Evolutionary conservation across 2,888 invertebrate genomes (phyloP).

Genomic region (Zygogramma bicolorata): DNA sequence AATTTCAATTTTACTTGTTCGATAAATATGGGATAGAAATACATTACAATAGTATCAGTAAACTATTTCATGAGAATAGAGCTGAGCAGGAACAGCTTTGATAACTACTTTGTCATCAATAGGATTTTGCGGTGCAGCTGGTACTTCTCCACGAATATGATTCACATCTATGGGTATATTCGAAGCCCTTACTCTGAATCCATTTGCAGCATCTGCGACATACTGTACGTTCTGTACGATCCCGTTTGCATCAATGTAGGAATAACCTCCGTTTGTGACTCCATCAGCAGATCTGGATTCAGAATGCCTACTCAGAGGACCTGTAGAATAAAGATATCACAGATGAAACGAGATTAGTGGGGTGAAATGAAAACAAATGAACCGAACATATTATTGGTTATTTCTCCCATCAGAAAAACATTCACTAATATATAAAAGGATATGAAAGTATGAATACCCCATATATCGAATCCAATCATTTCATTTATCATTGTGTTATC

Average conservation of each 20-base stretch:
- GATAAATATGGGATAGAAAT: too few species aligned
- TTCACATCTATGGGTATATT: conserved; percentile 69
- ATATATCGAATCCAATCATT: too few species aligned
- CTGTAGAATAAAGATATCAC: conserved; percentile 12
- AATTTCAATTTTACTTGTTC: too few species aligned
- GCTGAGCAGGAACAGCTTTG: conserved; percentile 31
- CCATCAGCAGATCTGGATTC: conserved; percentile 74
- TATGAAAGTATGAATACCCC: too few species aligned
- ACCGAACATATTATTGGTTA: too few species aligned
- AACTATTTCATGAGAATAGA: conserved; percentile 46
- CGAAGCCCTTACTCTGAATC: conserved; percentile 76
- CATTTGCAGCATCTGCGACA: conserved; percentile 73
- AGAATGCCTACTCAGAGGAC: conserved; percentile 74
- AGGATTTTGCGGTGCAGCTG: conserved; percentile 24
- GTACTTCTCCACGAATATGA: conserved; percentile 24
- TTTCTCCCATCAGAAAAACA: too few species aligned
- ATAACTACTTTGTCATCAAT: conserved; percentile 25
- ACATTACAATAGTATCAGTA: conserved; percentile 35
- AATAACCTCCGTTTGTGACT: conserved; percentile 75
- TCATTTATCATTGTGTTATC: too few species aligned
- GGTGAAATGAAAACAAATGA: neutral
- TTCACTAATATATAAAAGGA: too few species aligned
- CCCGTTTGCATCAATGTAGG: conserved; percentile 77
- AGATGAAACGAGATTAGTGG: neutral
- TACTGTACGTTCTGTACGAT: conserved; percentile 75